phyloP scores from a whole-genome alignment of 30 jellyfish, hydroid and myxozoan species.

The Hydractinia symbiolongicarpus region DNA sequence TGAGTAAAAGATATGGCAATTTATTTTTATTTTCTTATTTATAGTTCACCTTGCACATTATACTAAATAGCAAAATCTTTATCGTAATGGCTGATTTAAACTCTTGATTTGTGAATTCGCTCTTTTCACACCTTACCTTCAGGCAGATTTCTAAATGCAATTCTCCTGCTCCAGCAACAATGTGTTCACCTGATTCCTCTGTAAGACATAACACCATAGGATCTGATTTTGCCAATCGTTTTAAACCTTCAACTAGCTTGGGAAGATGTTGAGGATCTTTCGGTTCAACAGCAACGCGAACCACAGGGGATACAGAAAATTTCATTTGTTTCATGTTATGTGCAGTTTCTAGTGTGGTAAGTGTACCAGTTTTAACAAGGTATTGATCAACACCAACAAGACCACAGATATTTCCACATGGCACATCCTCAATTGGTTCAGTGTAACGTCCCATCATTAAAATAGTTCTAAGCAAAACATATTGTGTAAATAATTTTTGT shows the following conservation, averaged over 20 bases:
- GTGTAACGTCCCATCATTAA: slow-evolving; percentile 98
- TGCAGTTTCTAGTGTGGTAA: slow-evolving; percentile 87
- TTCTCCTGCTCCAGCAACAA: slow-evolving; percentile 99
- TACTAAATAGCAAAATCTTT: no score
- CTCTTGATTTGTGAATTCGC: no score
- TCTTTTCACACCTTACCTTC: slow-evolving; percentile 27
- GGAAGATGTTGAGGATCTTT: slow-evolving; percentile 98
- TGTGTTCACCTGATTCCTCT: slow-evolving; percentile 99
- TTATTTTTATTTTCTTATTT: background rate
- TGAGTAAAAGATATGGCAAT: background rate
- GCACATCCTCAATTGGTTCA: slow-evolving; percentile 98
- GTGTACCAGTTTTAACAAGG: slow-evolving; percentile 95
- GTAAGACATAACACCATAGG: slow-evolving; percentile 98
- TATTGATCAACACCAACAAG: slow-evolving; percentile 99
- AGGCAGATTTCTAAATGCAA: slow-evolving; percentile 98
- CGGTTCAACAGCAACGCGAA: slow-evolving; percentile 99
- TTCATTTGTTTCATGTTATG: slow-evolving; percentile 94
- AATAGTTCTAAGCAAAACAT: slow-evolving; percentile 53
- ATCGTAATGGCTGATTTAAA: no score
- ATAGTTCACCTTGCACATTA: background rate
- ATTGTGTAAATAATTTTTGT: no score
- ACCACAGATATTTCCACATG: slow-evolving; percentile 99
- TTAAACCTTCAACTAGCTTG: slow-evolving; percentile 97
- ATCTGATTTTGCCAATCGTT: slow-evolving; percentile 97
- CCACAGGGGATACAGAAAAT: slow-evolving; percentile 99